These are phyloP conservation scores for Bucco capensis DNA, from an alignment of 2,113 vertebrate species.

Conservation along the genomic window DNA sequence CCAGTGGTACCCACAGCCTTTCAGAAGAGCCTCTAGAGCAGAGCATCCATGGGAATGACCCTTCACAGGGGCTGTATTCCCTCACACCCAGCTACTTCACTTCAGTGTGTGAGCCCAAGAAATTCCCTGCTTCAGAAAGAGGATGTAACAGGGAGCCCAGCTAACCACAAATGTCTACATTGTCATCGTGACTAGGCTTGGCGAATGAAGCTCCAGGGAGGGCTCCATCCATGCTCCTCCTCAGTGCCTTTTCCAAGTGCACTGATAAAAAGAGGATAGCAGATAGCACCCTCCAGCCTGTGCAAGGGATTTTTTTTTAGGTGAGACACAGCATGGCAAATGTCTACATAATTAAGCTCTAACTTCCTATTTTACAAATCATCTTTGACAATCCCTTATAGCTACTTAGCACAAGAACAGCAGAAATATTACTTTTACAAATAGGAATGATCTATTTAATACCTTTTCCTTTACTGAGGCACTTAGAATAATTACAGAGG, in stretches of 20 bases:
- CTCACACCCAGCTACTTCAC: background rate
- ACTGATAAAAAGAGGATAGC: too few relatives aligned
- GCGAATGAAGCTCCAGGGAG: too few relatives aligned
- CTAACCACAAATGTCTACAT: background rate
- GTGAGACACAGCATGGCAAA: too few relatives aligned
- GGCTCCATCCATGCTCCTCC: too few relatives aligned
- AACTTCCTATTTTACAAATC: background rate
- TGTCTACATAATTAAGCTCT: background rate
- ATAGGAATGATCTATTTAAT: background rate
- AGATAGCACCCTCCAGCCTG: too few relatives aligned
- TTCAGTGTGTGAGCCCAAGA: background rate
- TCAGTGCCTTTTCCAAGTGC: too few relatives aligned
- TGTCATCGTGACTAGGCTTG: too few relatives aligned
- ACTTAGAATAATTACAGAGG: background rate
- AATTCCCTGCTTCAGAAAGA: background rate
- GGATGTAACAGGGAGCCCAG: background rate
- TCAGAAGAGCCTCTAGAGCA: background rate
- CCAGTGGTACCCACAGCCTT: background rate
- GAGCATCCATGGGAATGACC: background rate
- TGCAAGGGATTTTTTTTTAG: too few relatives aligned
- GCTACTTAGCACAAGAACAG: conserved; percentile 14
- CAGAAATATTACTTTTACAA: conserved; percentile 10
- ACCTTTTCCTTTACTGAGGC: background rate
- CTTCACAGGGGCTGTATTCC: background rate
- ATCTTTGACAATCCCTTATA: conserved; percentile 3